phyloP scores from a whole-genome alignment of 2,797 vertebrate genomes.

The Danio albolineatus region DNA sequence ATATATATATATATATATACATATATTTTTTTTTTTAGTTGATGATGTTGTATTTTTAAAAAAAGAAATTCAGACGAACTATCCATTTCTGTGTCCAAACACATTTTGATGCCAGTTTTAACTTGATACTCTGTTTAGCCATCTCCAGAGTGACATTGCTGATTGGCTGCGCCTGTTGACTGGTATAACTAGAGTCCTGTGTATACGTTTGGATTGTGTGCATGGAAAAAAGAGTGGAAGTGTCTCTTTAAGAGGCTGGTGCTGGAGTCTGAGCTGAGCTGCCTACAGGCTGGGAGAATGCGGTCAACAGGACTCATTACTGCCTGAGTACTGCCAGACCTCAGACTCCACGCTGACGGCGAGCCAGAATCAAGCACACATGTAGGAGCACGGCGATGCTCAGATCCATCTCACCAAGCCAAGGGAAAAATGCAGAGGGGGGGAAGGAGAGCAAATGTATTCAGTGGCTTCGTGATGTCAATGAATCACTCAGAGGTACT shows the following conservation, averaged over 20 bases:
- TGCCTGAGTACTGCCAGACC: constrained; percentile 81
- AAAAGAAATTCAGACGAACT: no score
- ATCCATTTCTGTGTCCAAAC: no score
- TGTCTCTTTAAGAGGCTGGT: constrained; percentile 59
- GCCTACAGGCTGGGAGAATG: constrained; percentile 63
- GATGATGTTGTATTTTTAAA: no score
- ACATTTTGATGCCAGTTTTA: no score
- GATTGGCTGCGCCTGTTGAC: constrained; percentile 25
- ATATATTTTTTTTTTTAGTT: no score
- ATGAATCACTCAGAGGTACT: constrained; percentile 49
- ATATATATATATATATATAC: no score
- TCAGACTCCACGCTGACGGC: constrained; percentile 82
- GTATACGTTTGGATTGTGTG: neutral
- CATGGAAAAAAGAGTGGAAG: constrained; percentile 24
- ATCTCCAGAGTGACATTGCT: neutral
- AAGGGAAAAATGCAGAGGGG: constrained; percentile 45
- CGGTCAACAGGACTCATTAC: constrained; percentile 71
- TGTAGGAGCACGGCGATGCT: constrained; percentile 67
- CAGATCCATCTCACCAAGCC: constrained; percentile 36
- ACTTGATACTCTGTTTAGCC: no score
- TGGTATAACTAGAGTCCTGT: neutral
- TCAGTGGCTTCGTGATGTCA: constrained; percentile 40
- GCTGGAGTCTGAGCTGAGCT: constrained; percentile 34
- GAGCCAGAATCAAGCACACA: constrained; percentile 77
- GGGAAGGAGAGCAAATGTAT: constrained; percentile 32